Base-by-base conservation (phyloP, 2,113 vertebrate genomes). In the Oreochromis aureus region DNA sequence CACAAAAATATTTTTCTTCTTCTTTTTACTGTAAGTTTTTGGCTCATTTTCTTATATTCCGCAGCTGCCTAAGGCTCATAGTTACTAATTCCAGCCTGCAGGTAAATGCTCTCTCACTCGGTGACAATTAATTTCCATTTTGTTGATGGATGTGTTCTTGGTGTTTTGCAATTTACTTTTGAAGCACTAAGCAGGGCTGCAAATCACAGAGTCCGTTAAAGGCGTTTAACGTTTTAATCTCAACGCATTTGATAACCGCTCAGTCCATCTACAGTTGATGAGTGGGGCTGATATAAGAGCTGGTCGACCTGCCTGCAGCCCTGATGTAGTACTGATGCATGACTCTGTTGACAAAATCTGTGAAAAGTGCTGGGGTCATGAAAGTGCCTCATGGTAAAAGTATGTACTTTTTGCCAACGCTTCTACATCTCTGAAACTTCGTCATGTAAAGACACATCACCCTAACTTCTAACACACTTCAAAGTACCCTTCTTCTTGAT, bases 301-400 rank as follows among this genome's bases (percentile, higher is more conserved):
- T 19, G 81, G 86, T 80, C 2, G 8, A 27, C 87, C 87, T 2
- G 90, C 86, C 91, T 84, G 76, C 84, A 85, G 87, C 91, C 78
- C 73, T 5, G 59, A 87, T 69, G 63, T 3, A 2, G 71, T 56
- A 54, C 86, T 84, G 58, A 54, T 83, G 92, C 91, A 36, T 94
- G 90, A 92, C 92, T 80, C 39, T 82, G 76, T 71, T 89, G 91
- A 89, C n/a, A 46, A 58, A 86, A 85, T 80, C 34, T 19, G 56
- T 91, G 93, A 92, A 89, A 86, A 63, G 82, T 10, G 22, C 15
- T 2, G 7, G 12, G 88, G 89, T 89, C 90, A 85, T 7, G 78
- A 63, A 76, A 69, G 9, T 69, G 61, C 32, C 44, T 86, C 24
- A 3, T 16, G 48, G 39, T 51, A 30, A 18, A 84, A 12, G 18